A percentile compares a stretch with the other conserved stretches of the same genome.
These are phyloP conservation scores for Champsocephalus gunnari DNA, from an alignment of 2,797 vertebrate genomes.

Conservation along the genomic window DNA sequence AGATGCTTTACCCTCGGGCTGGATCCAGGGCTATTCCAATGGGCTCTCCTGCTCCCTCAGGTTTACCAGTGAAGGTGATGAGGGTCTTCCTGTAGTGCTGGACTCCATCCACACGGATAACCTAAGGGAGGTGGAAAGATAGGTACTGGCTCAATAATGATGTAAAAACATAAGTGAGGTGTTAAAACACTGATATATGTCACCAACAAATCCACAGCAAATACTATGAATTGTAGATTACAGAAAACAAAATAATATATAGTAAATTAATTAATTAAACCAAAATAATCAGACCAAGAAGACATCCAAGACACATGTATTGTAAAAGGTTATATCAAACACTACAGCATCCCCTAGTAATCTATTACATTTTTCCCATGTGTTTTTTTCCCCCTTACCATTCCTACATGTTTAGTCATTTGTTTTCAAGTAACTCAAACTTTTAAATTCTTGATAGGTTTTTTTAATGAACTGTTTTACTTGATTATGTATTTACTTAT, in stretches of 20 bases:
- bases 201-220: not conserved
- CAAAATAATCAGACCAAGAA: not conserved
- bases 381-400: not conserved
- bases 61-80: conserved; percentile 80
- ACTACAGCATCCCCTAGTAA: not conserved
- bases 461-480: too few species aligned
- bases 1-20: conserved; percentile 76
- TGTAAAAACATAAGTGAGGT: not conserved
- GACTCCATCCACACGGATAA: conserved; percentile 83
- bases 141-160: not conserved
- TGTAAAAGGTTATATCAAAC: not conserved
- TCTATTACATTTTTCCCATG: too few species aligned
- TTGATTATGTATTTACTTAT: too few species aligned
- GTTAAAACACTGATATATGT: not conserved
- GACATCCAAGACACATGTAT: not conserved
- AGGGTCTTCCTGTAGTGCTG: conserved; percentile 81
- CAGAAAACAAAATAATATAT: not conserved
- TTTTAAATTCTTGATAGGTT: too few species aligned
- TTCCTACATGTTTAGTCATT: not conserved
- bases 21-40: conserved; percentile 82
- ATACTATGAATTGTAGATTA: not conserved
- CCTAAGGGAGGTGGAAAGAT: conserved; percentile 52
- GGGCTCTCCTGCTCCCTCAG: conserved; percentile 78
- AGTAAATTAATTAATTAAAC: not conserved
- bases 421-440: not conserved